These are phyloP conservation scores for Teinopalpus imperialis DNA, from an alignment of 2,888 invertebrate genomes.

Conservation along the genomic window DNA sequence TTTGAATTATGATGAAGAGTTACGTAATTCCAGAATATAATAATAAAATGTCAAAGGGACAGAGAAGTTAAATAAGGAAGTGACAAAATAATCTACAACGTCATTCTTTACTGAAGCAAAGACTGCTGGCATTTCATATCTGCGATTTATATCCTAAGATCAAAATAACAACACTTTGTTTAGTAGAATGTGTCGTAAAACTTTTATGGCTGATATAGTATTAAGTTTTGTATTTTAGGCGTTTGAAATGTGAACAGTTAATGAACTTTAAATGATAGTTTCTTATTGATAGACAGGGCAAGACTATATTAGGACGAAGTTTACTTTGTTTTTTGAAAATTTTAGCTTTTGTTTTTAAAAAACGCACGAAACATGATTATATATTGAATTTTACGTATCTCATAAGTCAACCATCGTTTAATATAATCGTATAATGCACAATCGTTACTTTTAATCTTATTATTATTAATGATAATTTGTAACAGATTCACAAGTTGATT, in stretches of 20 bases:
- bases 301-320: too few species aligned
- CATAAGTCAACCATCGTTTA: too few species aligned
- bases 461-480: too few species aligned
- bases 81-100: conserved; percentile 15
- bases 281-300: too few species aligned
- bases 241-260: not conserved
- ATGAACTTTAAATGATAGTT: conserved; percentile 6
- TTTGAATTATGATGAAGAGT: conserved; percentile 4
- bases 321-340: too few species aligned
- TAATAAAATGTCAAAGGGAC: conserved; percentile 14
- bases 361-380: too few species aligned
- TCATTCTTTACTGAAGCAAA: conserved; percentile 2
- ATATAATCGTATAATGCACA: too few species aligned
- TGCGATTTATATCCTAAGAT: not conserved
- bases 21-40: conserved; percentile 12
- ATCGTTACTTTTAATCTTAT: too few species aligned
- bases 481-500: too few species aligned
- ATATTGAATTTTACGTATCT: too few species aligned
- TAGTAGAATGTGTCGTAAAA: not conserved
- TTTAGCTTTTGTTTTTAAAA: too few species aligned
- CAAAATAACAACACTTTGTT: not conserved
- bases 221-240: not conserved
- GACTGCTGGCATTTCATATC: not conserved
- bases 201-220: not conserved
- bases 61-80: conserved; percentile 12